Evolutionary conservation across 2,888 invertebrate species (phyloP), one percentile per base, ranked within the genome.

Genomic region (Drosophila neonasuta): DNA sequence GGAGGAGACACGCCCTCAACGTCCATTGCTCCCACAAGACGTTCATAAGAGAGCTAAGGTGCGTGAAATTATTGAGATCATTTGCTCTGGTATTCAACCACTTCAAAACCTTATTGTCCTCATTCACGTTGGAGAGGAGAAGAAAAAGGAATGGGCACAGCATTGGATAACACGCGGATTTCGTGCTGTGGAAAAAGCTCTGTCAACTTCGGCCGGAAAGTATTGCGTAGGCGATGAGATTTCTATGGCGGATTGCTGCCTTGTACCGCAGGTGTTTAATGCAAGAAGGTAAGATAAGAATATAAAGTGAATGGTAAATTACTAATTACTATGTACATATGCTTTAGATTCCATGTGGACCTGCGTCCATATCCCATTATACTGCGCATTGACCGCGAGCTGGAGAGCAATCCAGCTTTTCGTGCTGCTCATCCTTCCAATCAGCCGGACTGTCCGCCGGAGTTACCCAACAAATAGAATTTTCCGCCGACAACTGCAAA

Each of bases 191-290:
- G 99, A 99, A 91, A 95, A 96, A 88, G 92, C 97, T 34, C 91
- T 99, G 9, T 94, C 95, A 0, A 93, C 95, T 2, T 95, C 95
- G 52, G 96, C 97, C 51, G 97, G 97, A 8, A 96, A 96, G 89
- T 99, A 96, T 89, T 97, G 97, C 88, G 96, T 98, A 3, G 99
- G 99, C 0, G 97, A 99, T 91, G 95, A 96, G 79, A 95, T 99
- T 65, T 96, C 98, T 0, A 92, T 99, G 88, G 99, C 99, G 5
- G 99, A 99, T 91, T 96, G 97, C 87, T 98, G 97, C 89, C 92
- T 99, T 65, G 96, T 99, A 54, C 99, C 99, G 49, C 99, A 99
- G 92, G 95, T 98, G 57, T 97, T 96, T 90, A 98, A 97, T 92
- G 98, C 98, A 32, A 93, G 96, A 90, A 95, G 97, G 96, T 96